Percentiles rank a stretch among this genome's conserved stretches.
Evolutionary conservation across 2,113 vertebrate genomes (phyloP).

Genomic region (Uria aalge): DNA sequence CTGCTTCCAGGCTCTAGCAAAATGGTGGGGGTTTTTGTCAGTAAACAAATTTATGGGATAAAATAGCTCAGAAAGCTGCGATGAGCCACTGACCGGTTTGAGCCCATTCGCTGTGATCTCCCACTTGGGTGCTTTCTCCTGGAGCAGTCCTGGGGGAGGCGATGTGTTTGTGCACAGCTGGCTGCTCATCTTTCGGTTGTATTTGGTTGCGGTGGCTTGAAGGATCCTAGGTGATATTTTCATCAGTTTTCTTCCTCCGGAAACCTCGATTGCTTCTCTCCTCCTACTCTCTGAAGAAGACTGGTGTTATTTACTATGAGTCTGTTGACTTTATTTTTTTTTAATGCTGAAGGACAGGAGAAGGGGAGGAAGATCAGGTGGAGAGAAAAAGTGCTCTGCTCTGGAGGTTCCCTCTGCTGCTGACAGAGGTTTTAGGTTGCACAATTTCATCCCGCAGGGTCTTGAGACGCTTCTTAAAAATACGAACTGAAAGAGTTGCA

Average conservation of each 20-base stretch:
- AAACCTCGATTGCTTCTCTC: not conserved
- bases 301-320: not conserved
- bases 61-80: not conserved
- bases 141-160: not conserved
- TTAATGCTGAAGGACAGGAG: not conserved
- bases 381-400: not conserved
- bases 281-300: not conserved
- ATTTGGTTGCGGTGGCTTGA: not conserved
- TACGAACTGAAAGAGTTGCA: not conserved
- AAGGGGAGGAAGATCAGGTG: not conserved
- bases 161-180: not conserved
- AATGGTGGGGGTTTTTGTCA: not conserved
- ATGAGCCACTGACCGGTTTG: not conserved
- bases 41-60: not conserved
- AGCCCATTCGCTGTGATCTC: not conserved
- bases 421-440: not conserved
- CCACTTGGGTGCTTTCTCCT: not conserved
- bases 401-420: not conserved
- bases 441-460: not conserved
- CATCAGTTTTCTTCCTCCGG: not conserved
- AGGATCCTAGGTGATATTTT: not conserved
- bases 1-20: not conserved
- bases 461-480: not conserved
- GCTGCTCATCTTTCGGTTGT: fast-evolving
- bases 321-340: not conserved